Percentiles rank a stretch among this genome's conserved stretches.
phyloP scores from a whole-genome alignment of 2,113 vertebrate species.

The Corynorhinus townsendii region DNA sequence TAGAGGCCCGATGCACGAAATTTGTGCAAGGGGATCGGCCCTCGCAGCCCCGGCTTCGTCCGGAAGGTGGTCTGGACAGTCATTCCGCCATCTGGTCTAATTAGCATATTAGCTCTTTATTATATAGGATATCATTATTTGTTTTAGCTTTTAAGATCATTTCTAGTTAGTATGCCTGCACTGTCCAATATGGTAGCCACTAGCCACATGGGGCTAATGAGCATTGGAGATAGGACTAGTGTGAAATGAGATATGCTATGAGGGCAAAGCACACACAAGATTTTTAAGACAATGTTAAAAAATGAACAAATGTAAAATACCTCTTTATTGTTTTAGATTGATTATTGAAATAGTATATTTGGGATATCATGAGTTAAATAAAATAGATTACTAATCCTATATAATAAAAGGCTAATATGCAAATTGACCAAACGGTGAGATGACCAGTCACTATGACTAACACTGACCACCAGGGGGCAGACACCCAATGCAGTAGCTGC shows the following conservation, averaged over 20 bases:
- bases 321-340: background rate
- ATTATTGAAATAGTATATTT: slow-evolving; percentile 22
- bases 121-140: too few relatives aligned
- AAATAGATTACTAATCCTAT: background rate
- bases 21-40: too few relatives aligned
- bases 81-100: too few relatives aligned
- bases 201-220: background rate
- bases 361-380: background rate
- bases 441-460: too few relatives aligned
- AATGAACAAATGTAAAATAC: background rate
- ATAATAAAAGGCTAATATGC: too few relatives aligned
- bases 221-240: background rate
- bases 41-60: too few relatives aligned
- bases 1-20: too few relatives aligned
- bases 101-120: too few relatives aligned
- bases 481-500: too few relatives aligned
- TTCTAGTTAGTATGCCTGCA: background rate
- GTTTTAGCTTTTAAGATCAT: background rate
- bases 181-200: background rate
- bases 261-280: background rate
- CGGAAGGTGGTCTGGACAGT: too few relatives aligned
- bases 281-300: background rate
- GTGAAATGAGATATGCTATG: background rate
- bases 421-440: too few relatives aligned
- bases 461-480: too few relatives aligned